Base-by-base conservation (phyloP, 2,113 vertebrate genomes). In the Pavo muticus region DNA sequence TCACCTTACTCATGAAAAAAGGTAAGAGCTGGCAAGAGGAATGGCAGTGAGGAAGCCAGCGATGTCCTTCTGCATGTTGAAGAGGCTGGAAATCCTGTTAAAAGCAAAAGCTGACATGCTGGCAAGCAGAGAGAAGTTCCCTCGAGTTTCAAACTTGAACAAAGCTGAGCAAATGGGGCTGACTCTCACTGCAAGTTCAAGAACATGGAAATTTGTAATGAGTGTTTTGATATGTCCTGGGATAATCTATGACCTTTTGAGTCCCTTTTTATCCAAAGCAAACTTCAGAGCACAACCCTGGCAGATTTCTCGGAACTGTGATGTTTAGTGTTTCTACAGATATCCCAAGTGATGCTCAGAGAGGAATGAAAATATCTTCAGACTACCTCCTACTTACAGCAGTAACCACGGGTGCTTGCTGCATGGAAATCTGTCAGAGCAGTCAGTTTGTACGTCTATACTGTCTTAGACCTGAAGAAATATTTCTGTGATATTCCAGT, bases 341-440 rank as follows among this genome's bases (percentile, higher is more conserved):
- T 94, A 93, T 96, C 92, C 95, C 91, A 96, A 96, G 91, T 78
- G 95, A 92, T 94, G 91, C 40, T 91, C 65, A 19, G 86, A 90
- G 57, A 90, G 82, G 69, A 96, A 95, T 92, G 88, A 95, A 96
- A 96, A 94, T 92, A 91, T 93, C 91, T 96, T 90, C 88, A 78
- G 37, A 81, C 72, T 84, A 84, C 79, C 20, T 94, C 88, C 57
- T 73, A 68, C 88, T 84, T 94, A 90, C 83, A 84, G 56, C 69
- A 75, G 69, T 47, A 81, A 74, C 91, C 54, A 69, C 1, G 0
- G 45, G 64, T 45, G 35, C 35, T 84, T 56, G 8, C 24, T 77
- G 80, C 86, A 93, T 77, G 88, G 92, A 88, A 93, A 95, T 69
- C 85, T 88, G 71, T 83, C 72, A 64, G 79, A 91, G 64, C 21